A percentile compares a stretch with the other conserved stretches of the same genome.
Conservation (phyloP, 23 tunicate genomes). For the Oikopleura albicans region DNA sequence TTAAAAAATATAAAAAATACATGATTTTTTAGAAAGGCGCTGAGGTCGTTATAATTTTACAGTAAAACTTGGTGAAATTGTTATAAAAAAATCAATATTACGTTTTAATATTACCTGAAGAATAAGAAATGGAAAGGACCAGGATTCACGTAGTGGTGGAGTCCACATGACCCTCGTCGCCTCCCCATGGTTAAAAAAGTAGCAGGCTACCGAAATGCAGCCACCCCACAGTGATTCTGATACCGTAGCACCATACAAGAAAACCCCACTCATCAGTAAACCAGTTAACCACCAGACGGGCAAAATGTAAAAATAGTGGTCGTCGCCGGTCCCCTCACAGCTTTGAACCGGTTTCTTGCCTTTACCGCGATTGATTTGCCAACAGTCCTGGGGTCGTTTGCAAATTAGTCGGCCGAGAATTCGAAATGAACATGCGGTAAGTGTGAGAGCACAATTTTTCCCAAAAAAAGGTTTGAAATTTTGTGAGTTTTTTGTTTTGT, state of each 20-base stretch:
- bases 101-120: constrained; percentile 23
- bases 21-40: not conserved
- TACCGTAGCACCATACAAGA: constrained; percentile 43
- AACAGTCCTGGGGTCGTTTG: too few relatives aligned
- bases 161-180: constrained; percentile 99
- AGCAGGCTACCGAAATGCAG: constrained; percentile 38
- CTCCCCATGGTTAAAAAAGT: constrained; percentile 96
- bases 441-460: too few relatives aligned
- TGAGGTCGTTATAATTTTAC: not conserved
- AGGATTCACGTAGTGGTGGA: constrained; percentile 86
- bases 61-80: not conserved
- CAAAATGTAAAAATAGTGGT: constrained; percentile 83
- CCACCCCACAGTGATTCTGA: constrained; percentile 21
- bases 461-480: too few relatives aligned
- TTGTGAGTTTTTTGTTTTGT: too few relatives aligned
- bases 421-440: too few relatives aligned
- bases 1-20: not conserved
- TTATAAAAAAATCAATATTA: constrained; percentile 3
- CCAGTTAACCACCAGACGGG: constrained; percentile 58
- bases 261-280: constrained; percentile 46
- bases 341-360: constrained; percentile 5
- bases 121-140: constrained; percentile 82
- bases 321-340: constrained; percentile 60
- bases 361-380: constrained; percentile 9
- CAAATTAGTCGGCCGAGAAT: too few relatives aligned